phyloP scores from a whole-genome alignment of 2,888 invertebrate species.

The Cloeon dipterum region DNA sequence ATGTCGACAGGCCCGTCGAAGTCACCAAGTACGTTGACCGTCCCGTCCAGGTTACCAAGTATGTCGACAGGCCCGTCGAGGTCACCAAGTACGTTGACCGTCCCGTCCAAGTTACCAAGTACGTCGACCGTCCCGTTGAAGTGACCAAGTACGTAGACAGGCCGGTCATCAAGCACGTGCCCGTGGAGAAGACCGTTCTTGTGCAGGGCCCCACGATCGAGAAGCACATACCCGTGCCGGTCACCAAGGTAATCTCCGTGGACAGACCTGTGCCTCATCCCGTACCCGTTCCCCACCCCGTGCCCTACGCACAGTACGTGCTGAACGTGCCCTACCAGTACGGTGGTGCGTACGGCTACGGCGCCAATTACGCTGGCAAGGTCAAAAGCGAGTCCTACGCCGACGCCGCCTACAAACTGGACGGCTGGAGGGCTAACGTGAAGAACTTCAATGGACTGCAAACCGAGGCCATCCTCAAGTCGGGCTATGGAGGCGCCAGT shows the following conservation, averaged over 20 bases:
- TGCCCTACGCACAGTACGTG: constrained; percentile 7
- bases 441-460: neutral
- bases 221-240: neutral
- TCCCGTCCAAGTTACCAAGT: constrained; percentile 15
- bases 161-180: constrained; percentile 13
- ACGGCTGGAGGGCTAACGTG: neutral
- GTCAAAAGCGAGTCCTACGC: neutral
- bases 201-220: constrained; percentile 1
- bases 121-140: constrained; percentile 16
- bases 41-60: constrained; percentile 22
- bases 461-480: too few relatives aligned
- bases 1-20: constrained; percentile 22
- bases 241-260: constrained; percentile 9
- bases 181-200: constrained; percentile 1
- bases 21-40: constrained; percentile 8
- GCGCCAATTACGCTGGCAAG: neutral
- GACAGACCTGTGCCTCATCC: constrained; percentile 17
- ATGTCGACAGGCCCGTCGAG: constrained; percentile 23
- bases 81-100: constrained; percentile 23
- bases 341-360: neutral
- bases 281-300: constrained; percentile 6
- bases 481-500: neutral
- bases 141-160: constrained; percentile 23
- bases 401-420: neutral
- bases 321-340: constrained; percentile 1